Conservation (phyloP, 2,888 invertebrate genomes). For the Dimorphilus gyrociliatus region DNA sequence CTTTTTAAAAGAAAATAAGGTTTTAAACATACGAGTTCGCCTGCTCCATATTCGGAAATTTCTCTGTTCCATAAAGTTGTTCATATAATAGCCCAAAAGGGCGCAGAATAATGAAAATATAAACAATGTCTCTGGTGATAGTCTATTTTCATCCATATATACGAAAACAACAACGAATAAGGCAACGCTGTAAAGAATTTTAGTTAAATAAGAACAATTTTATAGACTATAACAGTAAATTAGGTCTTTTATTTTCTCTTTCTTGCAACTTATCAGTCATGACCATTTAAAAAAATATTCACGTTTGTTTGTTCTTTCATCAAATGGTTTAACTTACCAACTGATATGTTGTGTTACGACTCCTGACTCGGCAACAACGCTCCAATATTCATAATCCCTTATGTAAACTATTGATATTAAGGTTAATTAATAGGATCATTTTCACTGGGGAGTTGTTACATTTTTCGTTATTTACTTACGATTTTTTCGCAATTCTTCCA, state of each 20-base stretch:
- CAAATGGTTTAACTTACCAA: slow-evolving; percentile 16
- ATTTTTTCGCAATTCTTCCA: slow-evolving; percentile 68
- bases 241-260: slow-evolving; percentile 1
- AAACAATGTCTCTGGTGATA: slow-evolving; percentile 23
- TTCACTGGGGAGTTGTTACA: too few species aligned
- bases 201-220: slow-evolving; percentile 3
- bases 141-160: slow-evolving; percentile 22
- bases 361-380: slow-evolving; percentile 59
- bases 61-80: slow-evolving; percentile 10
- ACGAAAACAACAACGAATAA: slow-evolving; percentile 30
- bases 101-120: slow-evolving; percentile 22
- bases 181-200: slow-evolving; percentile 30
- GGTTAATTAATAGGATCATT: slow-evolving; percentile 56
- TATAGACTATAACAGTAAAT: background rate
- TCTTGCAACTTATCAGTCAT: slow-evolving; percentile 1
- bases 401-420: slow-evolving; percentile 49
- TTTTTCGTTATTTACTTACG: slow-evolving; percentile 20
- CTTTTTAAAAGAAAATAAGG: background rate
- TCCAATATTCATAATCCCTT: slow-evolving; percentile 51
- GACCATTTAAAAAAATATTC: too few species aligned
- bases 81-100: slow-evolving; percentile 24
- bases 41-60: background rate
- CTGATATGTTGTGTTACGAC: slow-evolving; percentile 64
- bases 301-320: background rate
- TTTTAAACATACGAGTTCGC: background rate